Conservation (phyloP, 2,797 vertebrate genomes). For the Rhinogobio ventralis region DNA sequence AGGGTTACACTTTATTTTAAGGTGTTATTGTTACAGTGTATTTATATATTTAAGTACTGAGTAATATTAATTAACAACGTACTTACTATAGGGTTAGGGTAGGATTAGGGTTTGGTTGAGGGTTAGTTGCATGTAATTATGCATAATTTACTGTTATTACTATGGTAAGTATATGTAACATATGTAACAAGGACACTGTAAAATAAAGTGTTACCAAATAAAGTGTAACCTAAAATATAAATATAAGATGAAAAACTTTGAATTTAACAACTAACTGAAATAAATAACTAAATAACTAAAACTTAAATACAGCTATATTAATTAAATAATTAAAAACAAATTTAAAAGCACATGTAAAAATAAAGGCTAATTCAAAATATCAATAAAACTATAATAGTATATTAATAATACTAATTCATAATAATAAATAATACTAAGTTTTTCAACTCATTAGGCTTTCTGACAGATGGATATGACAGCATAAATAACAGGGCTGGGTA, state of each 20-base stretch:
- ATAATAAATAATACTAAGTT: neutral
- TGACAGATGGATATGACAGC: neutral
- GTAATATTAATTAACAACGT: too few species aligned
- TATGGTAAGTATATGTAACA: too few species aligned
- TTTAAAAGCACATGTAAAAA: neutral
- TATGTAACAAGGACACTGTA: too few species aligned
- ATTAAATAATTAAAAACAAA: too few species aligned
- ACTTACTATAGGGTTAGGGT: too few species aligned
- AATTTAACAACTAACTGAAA: neutral
- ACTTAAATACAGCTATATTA: neutral
- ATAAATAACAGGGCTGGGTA: neutral
- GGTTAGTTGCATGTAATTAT: too few species aligned
- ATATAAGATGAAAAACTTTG: neutral
- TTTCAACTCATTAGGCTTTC: neutral
- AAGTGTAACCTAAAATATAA: neutral
- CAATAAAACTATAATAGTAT: neutral
- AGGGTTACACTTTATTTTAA: too few species aligned
- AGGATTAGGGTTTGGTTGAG: too few species aligned
- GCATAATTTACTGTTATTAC: too few species aligned
- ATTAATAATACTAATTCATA: neutral
- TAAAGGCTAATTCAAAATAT: neutral
- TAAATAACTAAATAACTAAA: neutral
- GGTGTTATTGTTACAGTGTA: too few species aligned
- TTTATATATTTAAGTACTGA: too few species aligned
- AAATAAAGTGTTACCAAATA: too few species aligned